These are phyloP conservation scores for Phalacrocorax carbo DNA, from an alignment of 2,113 vertebrate genomes.

Conservation along the genomic window DNA sequence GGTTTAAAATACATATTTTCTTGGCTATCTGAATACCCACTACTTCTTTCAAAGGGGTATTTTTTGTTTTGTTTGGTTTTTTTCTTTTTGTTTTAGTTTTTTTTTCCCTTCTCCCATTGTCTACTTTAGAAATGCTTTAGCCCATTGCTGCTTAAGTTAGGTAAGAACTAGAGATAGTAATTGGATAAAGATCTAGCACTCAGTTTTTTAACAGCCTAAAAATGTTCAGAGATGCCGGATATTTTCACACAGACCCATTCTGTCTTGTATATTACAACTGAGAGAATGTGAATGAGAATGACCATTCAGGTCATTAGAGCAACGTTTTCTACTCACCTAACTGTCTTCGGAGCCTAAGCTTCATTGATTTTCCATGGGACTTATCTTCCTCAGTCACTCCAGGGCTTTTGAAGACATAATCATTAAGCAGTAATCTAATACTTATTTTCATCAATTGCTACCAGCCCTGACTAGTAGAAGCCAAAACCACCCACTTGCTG, in stretches of 20 bases:
- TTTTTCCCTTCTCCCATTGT: background rate
- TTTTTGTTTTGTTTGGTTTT: background rate
- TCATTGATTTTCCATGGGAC: slow-evolving; percentile 52
- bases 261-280: background rate
- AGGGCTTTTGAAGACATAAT: slow-evolving; percentile 42
- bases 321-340: slow-evolving; percentile 41
- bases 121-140: background rate
- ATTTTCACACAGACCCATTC: slow-evolving; percentile 23
- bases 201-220: background rate
- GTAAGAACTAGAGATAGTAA: background rate
- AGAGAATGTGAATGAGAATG: background rate
- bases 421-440: slow-evolving; percentile 52
- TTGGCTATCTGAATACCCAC: background rate
- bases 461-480: background rate
- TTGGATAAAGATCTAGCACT: background rate
- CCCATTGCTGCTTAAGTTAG: background rate
- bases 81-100: background rate
- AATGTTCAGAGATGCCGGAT: background rate
- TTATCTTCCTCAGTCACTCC: slow-evolving; percentile 1
- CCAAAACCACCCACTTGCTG: background rate
- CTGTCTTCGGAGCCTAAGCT: slow-evolving; percentile 5
- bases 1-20: background rate
- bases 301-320: slow-evolving; percentile 36
- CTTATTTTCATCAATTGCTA: background rate
- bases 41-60: background rate